These are phyloP conservation scores for Hemibagrus wyckioides DNA, from an alignment of 2,113 vertebrate genomes.

Conservation along the genomic window DNA sequence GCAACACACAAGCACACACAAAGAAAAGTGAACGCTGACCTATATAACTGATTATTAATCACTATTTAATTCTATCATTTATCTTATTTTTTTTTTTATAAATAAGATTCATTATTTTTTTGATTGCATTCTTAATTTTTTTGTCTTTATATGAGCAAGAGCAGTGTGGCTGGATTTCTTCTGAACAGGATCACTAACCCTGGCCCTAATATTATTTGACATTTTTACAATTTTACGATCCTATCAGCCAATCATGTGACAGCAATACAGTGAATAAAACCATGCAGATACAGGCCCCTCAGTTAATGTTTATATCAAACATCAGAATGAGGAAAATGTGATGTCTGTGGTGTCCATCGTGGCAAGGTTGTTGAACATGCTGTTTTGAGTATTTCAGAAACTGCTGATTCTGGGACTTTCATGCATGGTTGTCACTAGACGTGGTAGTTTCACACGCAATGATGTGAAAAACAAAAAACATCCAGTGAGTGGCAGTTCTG, in stretches of 20 bases:
- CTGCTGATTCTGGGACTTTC: background rate
- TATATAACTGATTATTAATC: background rate
- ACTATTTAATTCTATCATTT: background rate
- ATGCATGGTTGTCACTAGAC: background rate
- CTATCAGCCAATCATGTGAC: background rate
- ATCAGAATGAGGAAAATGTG: background rate
- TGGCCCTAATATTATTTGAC: too few relatives aligned
- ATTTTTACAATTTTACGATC: background rate
- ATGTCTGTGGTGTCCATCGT: background rate
- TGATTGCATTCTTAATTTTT: background rate
- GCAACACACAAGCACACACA: slow-evolving; percentile 7
- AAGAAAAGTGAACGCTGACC: background rate
- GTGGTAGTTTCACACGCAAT: background rate
- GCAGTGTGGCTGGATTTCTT: background rate
- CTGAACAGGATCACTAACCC: background rate
- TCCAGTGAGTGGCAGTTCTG: background rate
- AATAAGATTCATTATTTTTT: background rate
- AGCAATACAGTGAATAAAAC: background rate
- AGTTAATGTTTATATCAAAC: background rate
- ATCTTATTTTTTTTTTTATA: background rate
- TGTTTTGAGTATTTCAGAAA: background rate
- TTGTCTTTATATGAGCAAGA: background rate
- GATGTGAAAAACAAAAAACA: background rate
- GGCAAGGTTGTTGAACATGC: background rate
- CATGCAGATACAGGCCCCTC: background rate